Evolutionary conservation across 2,888 invertebrate species (phyloP), one percentile per base, ranked within the genome.

Genomic region (Lapara coniferarum): DNA sequence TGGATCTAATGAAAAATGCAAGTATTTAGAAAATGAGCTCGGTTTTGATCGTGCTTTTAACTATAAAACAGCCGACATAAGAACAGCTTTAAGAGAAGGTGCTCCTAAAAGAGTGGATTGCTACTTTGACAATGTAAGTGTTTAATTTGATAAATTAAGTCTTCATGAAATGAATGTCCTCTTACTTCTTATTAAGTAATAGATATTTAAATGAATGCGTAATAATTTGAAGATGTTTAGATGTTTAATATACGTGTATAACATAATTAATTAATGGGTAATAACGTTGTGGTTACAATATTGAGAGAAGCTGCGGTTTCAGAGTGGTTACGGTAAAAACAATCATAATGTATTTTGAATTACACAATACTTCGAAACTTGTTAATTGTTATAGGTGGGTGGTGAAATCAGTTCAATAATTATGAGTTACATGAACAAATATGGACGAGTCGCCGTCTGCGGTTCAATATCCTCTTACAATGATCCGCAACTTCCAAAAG

Each of bases 71-170:
- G 90, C 86, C 37, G 83, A 96, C 78, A 83, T 96, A 55, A 89
- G 88, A 70, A 83, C 90, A 63, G 95, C 95, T 25, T 87, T 97
- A 56, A 95, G 93, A 77, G 94, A 96, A 83, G 93, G 91, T 55
- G 96, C 96, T 13, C 96, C 97, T 0, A 89, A 96, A 55, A 95
- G 95, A 58, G 90, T 97, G 0, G 97, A 97, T 80, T 96, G 96
- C 78, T 97, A 96, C 82, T 97, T 97, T 85, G 97, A 97, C 83
- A 97, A 97, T 84, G 97, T 97, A 89, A 85, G 95, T 86, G 53
- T 4, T 10, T 25, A 55, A 10, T 55, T 55, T 37, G 5, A 37
- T 37, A 25, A 2, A 25, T 25, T 25, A 25, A n/a, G 37, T 37
- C 37, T 37, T 6, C 2, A 37, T 37, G 6, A 37, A 37, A 37